Evolutionary conservation across 23 tunicate genomes (phyloP), one percentile per base, ranked within the genome.

Genomic region (Halocynthia roretzi): DNA sequence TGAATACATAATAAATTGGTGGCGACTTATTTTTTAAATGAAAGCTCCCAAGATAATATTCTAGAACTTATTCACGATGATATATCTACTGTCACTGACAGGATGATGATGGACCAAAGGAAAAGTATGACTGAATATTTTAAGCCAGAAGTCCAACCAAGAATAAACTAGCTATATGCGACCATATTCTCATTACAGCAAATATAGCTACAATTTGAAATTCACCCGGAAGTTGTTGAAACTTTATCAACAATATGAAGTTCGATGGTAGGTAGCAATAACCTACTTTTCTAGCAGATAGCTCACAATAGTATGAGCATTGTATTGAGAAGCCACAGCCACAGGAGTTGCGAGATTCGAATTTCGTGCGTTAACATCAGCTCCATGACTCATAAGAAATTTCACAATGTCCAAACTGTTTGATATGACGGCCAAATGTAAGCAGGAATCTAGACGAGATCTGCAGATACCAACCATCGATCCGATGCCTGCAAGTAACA

Each of bases 351-450:
- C 89, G 54, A 87, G 84, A 21, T 84, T 60, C 6, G 85, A 82
- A 67, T 94, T 94, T 49, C 89, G 49, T 7, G 84, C 91, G 60
- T 87, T 80, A 10, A 87, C 83, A 23, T 94, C 94, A 11, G 87
- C 95, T 7, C 95, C 99, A 56, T 92, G 87, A 51, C 78, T 60
- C 87, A 86, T 62, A 20, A 92, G 80, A n/a, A 92, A 75, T 67
- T 86, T 83, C 54, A 92, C 98, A 19, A 92, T 92, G 8, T 92
- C 98, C 0, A 92, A 49, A 80, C 75, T 83, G 84, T 93, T 93
- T 48, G 98, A 57, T 75, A 87, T 84, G 48, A 92, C 98, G 53
- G 98, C 98, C 40, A 92, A 83, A 78, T 92, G 98, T 20, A 92
- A 92, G 51, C 92, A 92, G 40, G 98, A 77, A 61, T 86, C 87